Evolutionary conservation across 2,888 invertebrate species (phyloP), one percentile per base, ranked within the genome.

Genomic region (Meteorus cinctellus): DNA sequence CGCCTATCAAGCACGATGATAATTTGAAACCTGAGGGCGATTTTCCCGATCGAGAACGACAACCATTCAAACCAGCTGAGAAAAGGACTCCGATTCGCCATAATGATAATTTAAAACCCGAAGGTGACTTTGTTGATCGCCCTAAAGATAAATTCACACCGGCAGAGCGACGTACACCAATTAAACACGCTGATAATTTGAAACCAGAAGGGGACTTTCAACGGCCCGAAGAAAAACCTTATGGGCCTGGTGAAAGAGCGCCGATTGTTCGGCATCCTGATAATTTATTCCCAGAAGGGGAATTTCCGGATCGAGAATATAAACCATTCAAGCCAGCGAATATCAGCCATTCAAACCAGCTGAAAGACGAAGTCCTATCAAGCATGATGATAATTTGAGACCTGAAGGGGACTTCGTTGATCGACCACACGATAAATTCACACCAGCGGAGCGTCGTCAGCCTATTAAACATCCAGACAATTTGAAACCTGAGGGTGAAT

Each of bases 341-440:
- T 83, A 82, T 16, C 77, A 82, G 3, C 77, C 80, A 68, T 82
- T 81, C 72, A 66, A 79, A 34, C 88, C 88, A 67, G 88, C 83
- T 45, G 87, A 90, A 78, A 91, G 90, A 82, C 89, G 91, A 48
- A 87, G 90, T 4, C 91, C 91, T 63, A 90, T 90, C 69, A 91
- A 89, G 81, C 91, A 90, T 41, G 86, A 83, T 91, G 94, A 94
- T 83, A 93, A 94, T 83, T 82, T 93, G 0, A 86, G 86, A 60
- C 91, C 91, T 0, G 92, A 92, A 83, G 93, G 55, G 0, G 55
- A 55, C 19, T 55, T 55, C 10, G 55, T 48, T 48, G 48, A 48
- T n/a, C 82, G 77, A n/a, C 86, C 86, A 45, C 84, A 86, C 70
- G 88, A 88, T 73, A 89, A 89, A 76, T 79, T 89, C 4, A 80